Base-by-base conservation (phyloP, 2,888 invertebrate species). In the Ochropleura leucogaster region DNA sequence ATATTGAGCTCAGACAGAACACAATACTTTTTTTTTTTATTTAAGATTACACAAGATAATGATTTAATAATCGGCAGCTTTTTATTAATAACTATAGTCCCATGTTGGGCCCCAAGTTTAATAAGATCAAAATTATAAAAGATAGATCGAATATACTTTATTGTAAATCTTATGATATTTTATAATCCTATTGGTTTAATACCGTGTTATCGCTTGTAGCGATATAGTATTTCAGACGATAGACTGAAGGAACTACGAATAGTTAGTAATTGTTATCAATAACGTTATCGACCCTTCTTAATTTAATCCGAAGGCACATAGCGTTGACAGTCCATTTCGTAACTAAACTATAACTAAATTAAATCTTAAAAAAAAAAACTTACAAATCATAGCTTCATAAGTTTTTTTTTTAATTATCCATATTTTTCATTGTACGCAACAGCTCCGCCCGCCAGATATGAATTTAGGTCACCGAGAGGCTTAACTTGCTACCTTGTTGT, bases 101-200 rank as follows among this genome's bases (percentile, higher is more conserved):
- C 67, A 77, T 14, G 40, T 47, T 67, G 78, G 75, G 75, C 69
- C 60, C 53, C 68, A 68, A 42, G 10, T 49, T 40, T 16, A 44
- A 42, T 10, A 10, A 1, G n/a, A 18, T 49, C 5, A 16, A 40
- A 63, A 62, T 66, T 14, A 14, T 51, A 40, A 65, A 2, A 30
- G 30, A 30, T 30, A 30, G 30, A 30, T 30, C 30, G 30, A 30
- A 30, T 30, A 30, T 30, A 30, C 30, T 30, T 30, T 2, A 2
- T 30, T 30, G 30, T 30, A 30, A 30, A 30, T 30, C 3, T 30
- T 30, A 30, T 3, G 30, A 30, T 30, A 30, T 30, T 30, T 30
- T 30, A 30, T 30, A 30, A 30, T 30, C 3, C 30, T 30, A 30
- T 30, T 30, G 30, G 30, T 30, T 30, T 30, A 30, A 30, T 3